These are phyloP conservation scores for Globia sparganii DNA, from an alignment of 2,888 invertebrate genomes.

Conservation along the genomic window DNA sequence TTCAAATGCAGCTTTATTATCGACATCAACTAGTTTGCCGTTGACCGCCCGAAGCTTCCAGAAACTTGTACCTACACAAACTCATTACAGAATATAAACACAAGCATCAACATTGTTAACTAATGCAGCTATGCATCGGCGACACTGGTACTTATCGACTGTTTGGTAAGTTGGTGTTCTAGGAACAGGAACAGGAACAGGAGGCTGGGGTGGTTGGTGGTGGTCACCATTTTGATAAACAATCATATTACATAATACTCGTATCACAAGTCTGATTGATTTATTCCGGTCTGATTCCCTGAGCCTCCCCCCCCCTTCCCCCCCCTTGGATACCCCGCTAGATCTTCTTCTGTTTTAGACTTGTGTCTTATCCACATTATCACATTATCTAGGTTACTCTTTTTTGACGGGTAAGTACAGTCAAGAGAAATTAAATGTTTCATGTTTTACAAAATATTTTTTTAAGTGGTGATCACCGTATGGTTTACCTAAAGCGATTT, in stretches of 20 bases:
- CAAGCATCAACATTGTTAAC: constrained; percentile 21
- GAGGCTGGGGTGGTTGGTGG: no score
- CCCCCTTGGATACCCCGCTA: no score
- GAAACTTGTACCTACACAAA: constrained; percentile 25
- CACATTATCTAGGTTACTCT: no score
- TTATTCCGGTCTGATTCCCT: no score
- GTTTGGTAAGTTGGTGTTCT: background rate
- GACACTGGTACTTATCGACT: background rate
- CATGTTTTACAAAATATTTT: no score
- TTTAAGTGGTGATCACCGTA: background rate
- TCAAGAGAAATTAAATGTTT: no score
- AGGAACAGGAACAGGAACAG: no score
- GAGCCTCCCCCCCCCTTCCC: no score
- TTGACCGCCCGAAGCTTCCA: background rate
- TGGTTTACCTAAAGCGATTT: background rate
- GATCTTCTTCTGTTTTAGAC: no score
- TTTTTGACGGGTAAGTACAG: no score
- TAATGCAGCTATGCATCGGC: constrained; percentile 10
- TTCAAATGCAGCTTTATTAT: constrained; percentile 7
- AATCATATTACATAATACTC: background rate
- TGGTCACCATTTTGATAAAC: background rate
- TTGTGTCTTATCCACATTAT: no score
- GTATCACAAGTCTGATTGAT: no score
- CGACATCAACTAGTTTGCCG: background rate
- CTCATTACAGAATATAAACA: constrained; percentile 29